phyloP scores from a whole-genome alignment of 2,113 vertebrate genomes.

The Eptatretus burgeri region DNA sequence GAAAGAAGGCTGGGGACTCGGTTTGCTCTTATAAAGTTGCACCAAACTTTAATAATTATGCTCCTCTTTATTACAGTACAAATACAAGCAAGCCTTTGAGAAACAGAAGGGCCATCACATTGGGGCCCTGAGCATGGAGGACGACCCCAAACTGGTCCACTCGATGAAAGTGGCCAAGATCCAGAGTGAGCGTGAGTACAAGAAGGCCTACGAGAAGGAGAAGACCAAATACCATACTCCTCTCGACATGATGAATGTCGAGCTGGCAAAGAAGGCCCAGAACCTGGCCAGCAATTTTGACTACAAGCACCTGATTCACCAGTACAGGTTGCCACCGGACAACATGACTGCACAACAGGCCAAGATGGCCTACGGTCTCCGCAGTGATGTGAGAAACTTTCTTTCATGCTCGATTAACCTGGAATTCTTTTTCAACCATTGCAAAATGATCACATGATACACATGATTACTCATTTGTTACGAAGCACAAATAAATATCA shows the following conservation, averaged over 20 bases:
- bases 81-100: conserved; percentile 2
- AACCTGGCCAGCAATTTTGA: conserved; percentile 21
- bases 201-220: conserved; percentile 1
- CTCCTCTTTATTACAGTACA: neutral
- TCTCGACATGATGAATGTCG: conserved; percentile 11
- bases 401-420: too few relatives aligned
- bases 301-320: conserved; percentile 26
- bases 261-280: conserved; percentile 12
- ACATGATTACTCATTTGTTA: too few relatives aligned
- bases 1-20: neutral
- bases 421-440: too few relatives aligned
- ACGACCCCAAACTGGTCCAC: conserved; percentile 5
- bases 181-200: conserved; percentile 1
- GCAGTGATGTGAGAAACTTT: conserved; percentile 25
- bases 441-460: too few relatives aligned
- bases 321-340: conserved; percentile 27
- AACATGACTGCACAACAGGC: conserved; percentile 26
- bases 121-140: conserved; percentile 3
- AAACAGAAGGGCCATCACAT: neutral
- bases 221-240: conserved; percentile 6
- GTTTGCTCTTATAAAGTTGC: neutral
- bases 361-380: conserved; percentile 34
- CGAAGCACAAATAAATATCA: too few relatives aligned
- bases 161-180: neutral
- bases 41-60: neutral